Conservation (phyloP, 2,888 invertebrate species). For the Frankliniella fusca region DNA sequence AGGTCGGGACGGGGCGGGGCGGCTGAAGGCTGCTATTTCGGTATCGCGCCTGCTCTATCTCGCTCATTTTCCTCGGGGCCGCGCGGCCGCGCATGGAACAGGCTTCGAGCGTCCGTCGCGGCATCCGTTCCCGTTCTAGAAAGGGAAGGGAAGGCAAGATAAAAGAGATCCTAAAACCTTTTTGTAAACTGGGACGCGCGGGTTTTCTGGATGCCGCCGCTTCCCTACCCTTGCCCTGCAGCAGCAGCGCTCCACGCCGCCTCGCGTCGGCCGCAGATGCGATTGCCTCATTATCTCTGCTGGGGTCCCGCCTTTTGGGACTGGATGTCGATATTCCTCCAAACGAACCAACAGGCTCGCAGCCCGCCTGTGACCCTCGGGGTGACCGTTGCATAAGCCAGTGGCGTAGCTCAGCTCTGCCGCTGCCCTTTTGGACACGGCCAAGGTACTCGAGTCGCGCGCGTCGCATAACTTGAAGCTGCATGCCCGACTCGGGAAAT, state of each 20-base stretch:
- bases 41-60: not conserved
- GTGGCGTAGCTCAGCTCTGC: not conserved
- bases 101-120: not conserved
- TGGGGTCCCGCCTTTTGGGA: too few species aligned
- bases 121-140: not conserved
- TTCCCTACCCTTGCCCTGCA: too few species aligned
- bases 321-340: too few species aligned
- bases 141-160: not conserved
- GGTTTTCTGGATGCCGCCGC: not conserved
- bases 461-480: not conserved
- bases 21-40: constrained; percentile 23
- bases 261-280: too few species aligned
- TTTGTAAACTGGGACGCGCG: not conserved
- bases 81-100: not conserved
- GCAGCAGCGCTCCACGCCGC: too few species aligned
- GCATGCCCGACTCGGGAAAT: too few species aligned
- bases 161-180: not conserved
- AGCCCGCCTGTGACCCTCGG: not conserved
- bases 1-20: not conserved
- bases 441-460: not conserved
- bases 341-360: too few species aligned
- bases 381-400: not conserved
- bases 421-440: not conserved
- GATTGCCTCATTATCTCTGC: too few species aligned
- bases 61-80: not conserved